phyloP scores from a whole-genome alignment of 2,113 vertebrate species.

The Chascanopsetta lugubris region DNA sequence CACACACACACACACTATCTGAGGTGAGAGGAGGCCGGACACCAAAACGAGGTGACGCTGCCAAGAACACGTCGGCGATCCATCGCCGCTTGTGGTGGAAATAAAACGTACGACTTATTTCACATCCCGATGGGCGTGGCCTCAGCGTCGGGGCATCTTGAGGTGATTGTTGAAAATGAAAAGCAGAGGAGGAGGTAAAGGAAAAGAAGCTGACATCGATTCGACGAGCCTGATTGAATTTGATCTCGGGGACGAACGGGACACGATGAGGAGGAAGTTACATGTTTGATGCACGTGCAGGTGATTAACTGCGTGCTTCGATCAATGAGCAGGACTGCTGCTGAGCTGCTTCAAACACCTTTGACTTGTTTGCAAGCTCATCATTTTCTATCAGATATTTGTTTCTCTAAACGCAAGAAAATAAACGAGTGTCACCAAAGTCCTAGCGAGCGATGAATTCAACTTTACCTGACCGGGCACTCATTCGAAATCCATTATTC shows the following conservation, averaged over 20 bases:
- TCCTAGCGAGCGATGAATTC: too few species aligned
- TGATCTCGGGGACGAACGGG: slow-evolving; percentile 37
- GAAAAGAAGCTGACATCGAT: slow-evolving; percentile 29
- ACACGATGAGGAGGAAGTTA: background rate
- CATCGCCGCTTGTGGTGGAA: background rate
- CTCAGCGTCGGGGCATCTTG: slow-evolving; percentile 33
- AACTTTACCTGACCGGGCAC: background rate
- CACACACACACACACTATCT: background rate
- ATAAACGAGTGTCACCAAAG: too few species aligned
- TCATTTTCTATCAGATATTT: background rate
- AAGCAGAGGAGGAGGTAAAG: background rate
- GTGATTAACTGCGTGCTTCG: slow-evolving; percentile 14
- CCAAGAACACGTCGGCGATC: slow-evolving; percentile 2
- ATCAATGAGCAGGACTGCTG: too few species aligned
- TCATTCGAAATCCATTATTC: background rate
- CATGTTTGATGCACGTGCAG: slow-evolving; percentile 1
- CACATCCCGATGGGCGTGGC: slow-evolving; percentile 16
- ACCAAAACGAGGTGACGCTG: slow-evolving; percentile 18
- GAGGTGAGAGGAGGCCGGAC: background rate
- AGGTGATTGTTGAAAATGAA: slow-evolving; percentile 33
- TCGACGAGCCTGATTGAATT: slow-evolving; percentile 29
- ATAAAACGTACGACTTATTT: slow-evolving; percentile 20
- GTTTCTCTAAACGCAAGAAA: too few species aligned
- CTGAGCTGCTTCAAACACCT: too few species aligned
- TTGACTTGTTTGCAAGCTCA: too few species aligned